Evolutionary conservation across 2,797 vertebrate species (phyloP).

Genomic region (Benthosema pterotum): DNA sequence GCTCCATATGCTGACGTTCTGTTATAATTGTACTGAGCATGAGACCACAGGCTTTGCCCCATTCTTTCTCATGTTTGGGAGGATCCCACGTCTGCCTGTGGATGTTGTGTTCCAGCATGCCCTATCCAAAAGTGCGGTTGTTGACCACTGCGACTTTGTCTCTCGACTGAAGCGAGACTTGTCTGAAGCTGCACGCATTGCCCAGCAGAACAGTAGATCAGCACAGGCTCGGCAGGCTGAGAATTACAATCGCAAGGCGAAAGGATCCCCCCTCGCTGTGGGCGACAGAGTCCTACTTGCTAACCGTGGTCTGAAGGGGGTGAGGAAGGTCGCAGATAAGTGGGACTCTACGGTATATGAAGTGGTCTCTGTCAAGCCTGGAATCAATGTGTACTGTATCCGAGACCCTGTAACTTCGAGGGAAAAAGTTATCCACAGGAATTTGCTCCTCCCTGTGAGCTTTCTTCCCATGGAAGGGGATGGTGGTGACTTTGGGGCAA

Average conservation of each 20-base stretch:
- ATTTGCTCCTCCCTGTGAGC: no score
- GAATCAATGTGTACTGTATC: no score
- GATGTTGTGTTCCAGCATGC: no score
- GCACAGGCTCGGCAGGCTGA: not conserved
- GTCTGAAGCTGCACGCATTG: no score
- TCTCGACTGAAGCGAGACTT: no score
- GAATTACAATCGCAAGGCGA: not conserved
- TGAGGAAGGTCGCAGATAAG: not conserved
- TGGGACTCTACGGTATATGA: no score
- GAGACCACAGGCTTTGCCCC: conserved; percentile 6
- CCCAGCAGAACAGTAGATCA: not conserved
- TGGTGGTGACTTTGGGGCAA: not conserved
- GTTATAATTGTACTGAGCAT: conserved; percentile 5
- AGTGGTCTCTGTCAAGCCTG: no score
- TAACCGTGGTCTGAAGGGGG: not conserved
- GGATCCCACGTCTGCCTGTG: not conserved
- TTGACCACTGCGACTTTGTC: no score
- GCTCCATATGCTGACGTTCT: not conserved
- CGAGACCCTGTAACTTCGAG: no score
- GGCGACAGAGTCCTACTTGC: conserved; percentile 1
- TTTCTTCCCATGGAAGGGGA: no score
- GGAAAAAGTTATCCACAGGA: no score
- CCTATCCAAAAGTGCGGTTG: no score
- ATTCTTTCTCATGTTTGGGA: conserved; percentile 11
- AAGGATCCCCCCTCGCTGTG: not conserved